Conservation (phyloP, 2,888 invertebrate genomes). For the Panzeria rudis region DNA sequence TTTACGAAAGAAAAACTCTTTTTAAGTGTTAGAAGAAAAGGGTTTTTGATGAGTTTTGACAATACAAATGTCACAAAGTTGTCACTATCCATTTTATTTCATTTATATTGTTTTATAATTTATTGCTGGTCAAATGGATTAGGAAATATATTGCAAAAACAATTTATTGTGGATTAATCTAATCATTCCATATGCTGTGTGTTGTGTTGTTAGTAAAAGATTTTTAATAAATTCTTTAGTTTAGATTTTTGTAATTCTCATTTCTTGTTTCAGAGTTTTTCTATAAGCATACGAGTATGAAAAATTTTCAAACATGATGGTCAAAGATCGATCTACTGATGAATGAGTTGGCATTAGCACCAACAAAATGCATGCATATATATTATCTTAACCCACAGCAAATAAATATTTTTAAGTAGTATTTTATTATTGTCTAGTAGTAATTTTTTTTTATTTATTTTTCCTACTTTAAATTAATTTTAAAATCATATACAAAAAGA, state of each 20-base stretch:
- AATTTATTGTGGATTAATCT: too few relatives aligned
- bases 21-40: conserved; percentile 39
- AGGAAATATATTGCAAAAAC: background rate
- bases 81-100: conserved; percentile 43
- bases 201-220: background rate
- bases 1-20: background rate
- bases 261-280: too few relatives aligned
- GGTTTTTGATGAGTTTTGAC: conserved; percentile 56
- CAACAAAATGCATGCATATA: too few relatives aligned
- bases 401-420: too few relatives aligned
- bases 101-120: background rate
- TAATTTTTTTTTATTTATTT: background rate
- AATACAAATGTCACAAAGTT: conserved; percentile 58
- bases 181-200: background rate
- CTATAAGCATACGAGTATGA: too few relatives aligned
- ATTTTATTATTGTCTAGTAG: background rate
- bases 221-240: too few relatives aligned
- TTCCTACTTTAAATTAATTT: background rate
- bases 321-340: too few relatives aligned
- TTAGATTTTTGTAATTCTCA: too few relatives aligned
- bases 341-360: too few relatives aligned
- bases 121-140: background rate
- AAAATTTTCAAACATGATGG: too few relatives aligned
- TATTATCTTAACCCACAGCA: too few relatives aligned
- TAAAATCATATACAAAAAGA: background rate